Conservation (phyloP, 2,113 vertebrate genomes). For the Ibidorhyncha struthersii region DNA sequence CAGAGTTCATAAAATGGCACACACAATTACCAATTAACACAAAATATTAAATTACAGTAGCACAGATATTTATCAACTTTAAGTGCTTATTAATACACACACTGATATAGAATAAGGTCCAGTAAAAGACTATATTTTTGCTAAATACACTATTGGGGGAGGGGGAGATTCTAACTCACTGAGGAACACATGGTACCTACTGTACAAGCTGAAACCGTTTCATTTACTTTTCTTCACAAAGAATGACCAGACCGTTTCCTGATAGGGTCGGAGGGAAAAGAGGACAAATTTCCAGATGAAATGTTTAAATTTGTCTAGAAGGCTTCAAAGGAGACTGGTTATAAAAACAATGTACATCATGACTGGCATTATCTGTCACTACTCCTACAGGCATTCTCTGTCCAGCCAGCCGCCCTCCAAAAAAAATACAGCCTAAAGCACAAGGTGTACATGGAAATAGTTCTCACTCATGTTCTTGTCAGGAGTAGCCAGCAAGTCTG, state of each 20-base stretch:
- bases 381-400: neutral
- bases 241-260: neutral
- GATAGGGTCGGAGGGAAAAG: neutral
- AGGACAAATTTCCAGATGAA: neutral
- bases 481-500: neutral
- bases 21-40: neutral
- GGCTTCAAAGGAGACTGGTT: neutral
- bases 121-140: neutral
- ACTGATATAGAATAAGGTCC: neutral
- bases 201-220: neutral
- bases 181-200: neutral
- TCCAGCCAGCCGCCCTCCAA: neutral
- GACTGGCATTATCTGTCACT: neutral
- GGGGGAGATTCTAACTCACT: neutral
- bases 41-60: neutral
- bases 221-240: neutral
- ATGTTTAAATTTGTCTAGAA: neutral
- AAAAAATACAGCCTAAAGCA: neutral
- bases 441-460: neutral
- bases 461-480: neutral
- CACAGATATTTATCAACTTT: neutral
- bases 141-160: accelerated
- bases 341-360: neutral
- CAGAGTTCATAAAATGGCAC: neutral
- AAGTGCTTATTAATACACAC: neutral